Conservation (phyloP, 2,797 vertebrate species). For the Macrochelys suwanniensis region DNA sequence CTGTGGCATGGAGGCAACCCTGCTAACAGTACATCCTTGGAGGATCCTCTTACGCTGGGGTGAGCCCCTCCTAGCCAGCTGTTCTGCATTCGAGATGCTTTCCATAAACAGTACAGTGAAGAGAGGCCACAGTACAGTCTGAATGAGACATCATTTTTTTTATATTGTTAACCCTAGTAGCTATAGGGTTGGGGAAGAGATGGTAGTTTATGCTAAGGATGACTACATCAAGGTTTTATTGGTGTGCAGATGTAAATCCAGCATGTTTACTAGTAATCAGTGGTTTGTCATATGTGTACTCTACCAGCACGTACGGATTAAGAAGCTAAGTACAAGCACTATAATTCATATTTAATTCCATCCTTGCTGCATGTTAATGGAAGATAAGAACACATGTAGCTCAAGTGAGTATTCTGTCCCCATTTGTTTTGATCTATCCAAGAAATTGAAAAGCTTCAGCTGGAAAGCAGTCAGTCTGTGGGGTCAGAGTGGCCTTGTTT, state of each 20-base stretch:
- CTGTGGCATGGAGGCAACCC: not conserved
- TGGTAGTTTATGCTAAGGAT: not conserved
- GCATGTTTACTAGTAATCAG: not conserved
- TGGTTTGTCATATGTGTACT: not conserved
- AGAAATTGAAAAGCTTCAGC: not conserved
- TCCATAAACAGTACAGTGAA: not conserved
- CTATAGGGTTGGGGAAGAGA: not conserved
- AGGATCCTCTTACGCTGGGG: not conserved
- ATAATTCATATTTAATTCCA: not conserved
- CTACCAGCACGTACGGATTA: not conserved
- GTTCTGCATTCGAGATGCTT: not conserved
- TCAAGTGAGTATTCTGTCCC: not conserved
- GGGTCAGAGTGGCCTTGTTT: not conserved
- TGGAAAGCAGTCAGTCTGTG: not conserved
- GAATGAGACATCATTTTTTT: not conserved
- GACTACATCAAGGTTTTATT: not conserved
- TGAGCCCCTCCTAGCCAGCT: not conserved
- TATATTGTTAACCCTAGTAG: not conserved
- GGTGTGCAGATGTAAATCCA: not conserved
- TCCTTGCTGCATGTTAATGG: not conserved
- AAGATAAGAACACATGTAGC: not conserved
- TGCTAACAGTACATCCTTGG: not conserved
- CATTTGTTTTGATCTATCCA: not conserved
- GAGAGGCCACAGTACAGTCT: not conserved
- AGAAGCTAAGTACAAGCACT: not conserved